These are phyloP conservation scores for Drosophila jambulina DNA, from an alignment of 1,140 invertebrate species.

Conservation along the genomic window DNA sequence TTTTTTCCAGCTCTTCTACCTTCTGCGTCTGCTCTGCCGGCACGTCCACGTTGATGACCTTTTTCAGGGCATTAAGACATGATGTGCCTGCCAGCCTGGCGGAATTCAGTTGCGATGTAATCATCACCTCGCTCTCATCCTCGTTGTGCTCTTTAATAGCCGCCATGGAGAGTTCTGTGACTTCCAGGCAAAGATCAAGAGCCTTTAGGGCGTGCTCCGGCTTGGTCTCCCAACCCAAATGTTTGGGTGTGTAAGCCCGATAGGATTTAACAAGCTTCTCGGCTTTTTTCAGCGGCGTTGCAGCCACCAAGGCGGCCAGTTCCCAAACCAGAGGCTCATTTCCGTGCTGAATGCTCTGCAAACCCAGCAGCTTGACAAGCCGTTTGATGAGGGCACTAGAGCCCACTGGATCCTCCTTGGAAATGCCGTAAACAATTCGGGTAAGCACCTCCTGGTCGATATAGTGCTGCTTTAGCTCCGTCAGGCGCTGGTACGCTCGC, in stretches of 20 bases:
- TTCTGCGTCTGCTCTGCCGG: conserved; percentile 53
- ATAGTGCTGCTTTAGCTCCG: conserved; percentile 94
- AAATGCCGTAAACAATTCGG: conserved; percentile 90
- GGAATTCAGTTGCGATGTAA: conserved; percentile 87
- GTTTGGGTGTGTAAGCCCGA: conserved; percentile 87
- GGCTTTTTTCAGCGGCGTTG: conserved; percentile 87
- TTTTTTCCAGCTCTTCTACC: conserved; percentile 47
- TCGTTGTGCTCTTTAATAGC: conserved; percentile 68
- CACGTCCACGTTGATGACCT: conserved; percentile 55
- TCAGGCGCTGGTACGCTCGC: conserved; percentile 91
- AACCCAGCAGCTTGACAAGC: conserved; percentile 91
- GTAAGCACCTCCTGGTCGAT: conserved; percentile 92
- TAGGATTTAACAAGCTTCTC: conserved; percentile 89
- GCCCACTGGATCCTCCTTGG: conserved; percentile 88
- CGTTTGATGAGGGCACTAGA: conserved; percentile 86
- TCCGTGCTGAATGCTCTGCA: conserved; percentile 89
- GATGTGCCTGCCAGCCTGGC: conserved; percentile 87
- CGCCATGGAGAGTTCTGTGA: conserved; percentile 84
- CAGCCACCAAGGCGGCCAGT: conserved; percentile 91
- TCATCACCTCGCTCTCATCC: conserved; percentile 64
- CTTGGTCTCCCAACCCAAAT: conserved; percentile 87
- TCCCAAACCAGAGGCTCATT: conserved; percentile 92
- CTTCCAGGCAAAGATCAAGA: conserved; percentile 85
- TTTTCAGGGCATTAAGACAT: conserved; percentile 65
- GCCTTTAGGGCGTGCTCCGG: conserved; percentile 85